Conservation (phyloP, 1,140 invertebrate species). For the Cydia pomonella region DNA sequence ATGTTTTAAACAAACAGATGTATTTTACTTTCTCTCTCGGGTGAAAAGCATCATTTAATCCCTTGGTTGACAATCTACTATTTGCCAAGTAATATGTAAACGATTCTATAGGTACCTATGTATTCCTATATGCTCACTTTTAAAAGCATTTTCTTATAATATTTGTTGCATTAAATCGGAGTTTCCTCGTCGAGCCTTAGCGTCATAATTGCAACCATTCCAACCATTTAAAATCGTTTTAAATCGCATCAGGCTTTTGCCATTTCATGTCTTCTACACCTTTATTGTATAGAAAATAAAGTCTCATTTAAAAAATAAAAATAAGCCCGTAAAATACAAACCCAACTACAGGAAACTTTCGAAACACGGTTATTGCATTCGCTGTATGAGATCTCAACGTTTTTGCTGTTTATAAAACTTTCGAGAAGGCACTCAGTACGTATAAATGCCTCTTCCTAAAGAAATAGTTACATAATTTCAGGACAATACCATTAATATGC, state of each 20-base stretch:
- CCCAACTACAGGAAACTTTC: neutral
- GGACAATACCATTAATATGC: neutral
- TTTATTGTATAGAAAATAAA: neutral
- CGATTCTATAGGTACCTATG: no score
- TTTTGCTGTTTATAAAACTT: neutral
- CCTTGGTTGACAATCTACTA: no score
- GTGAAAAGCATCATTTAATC: no score
- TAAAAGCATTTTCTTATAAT: slow-evolving; percentile 1
- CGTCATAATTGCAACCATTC: slow-evolving; percentile 14
- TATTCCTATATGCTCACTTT: neutral
- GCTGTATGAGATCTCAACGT: neutral
- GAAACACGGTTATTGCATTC: slow-evolving; percentile 4
- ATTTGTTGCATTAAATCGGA: slow-evolving; percentile 17
- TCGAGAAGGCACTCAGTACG: neutral
- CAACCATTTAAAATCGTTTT: slow-evolving; percentile 18
- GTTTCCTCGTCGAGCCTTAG: neutral
- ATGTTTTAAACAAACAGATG: no score
- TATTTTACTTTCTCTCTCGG: no score
- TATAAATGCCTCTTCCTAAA: neutral
- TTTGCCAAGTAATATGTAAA: no score
- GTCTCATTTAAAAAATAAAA: neutral
- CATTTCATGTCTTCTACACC: neutral
- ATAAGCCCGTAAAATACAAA: neutral
- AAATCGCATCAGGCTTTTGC: neutral
- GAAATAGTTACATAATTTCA: neutral